These are phyloP conservation scores for Lottia gigantea DNA, from an alignment of 2,888 invertebrate species.

Conservation along the genomic window DNA sequence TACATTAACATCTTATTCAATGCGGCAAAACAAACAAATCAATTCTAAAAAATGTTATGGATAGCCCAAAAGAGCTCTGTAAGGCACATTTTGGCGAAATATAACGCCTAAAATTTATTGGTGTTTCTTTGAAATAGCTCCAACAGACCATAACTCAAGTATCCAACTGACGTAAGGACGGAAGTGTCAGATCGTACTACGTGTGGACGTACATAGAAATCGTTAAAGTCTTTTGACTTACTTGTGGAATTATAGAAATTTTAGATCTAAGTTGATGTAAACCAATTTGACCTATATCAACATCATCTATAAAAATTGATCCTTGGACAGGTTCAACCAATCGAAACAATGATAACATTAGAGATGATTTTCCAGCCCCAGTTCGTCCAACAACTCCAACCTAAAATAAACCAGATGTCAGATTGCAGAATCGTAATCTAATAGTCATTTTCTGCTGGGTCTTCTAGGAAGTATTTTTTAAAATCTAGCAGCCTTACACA, in stretches of 20 bases:
- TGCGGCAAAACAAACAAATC: not conserved
- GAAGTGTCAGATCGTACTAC: no score
- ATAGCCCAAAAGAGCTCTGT: no score
- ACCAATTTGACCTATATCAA: conserved; percentile 4
- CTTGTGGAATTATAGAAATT: conserved; percentile 15
- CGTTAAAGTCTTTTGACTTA: not conserved
- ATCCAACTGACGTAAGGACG: no score
- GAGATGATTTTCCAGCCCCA: conserved; percentile 13
- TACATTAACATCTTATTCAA: not conserved
- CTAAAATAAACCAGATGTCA: not conserved
- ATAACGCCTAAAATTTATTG: no score
- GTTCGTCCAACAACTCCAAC: conserved; percentile 11
- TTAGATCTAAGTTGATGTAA: conserved; percentile 6
- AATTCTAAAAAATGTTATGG: not conserved
- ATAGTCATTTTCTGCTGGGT: no score
- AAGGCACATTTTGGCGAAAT: no score
- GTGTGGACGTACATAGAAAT: no score
- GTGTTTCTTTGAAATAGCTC: no score
- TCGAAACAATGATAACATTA: conserved; percentile 10
- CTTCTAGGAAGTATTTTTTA: no score
- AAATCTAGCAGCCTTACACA: not conserved
- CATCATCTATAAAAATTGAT: conserved; percentile 13
- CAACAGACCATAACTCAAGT: no score
- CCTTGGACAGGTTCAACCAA: conserved; percentile 15
- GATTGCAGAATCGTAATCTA: no score